Base-by-base conservation (phyloP, 2,888 invertebrate genomes). In the Matsumyia berberina region DNA sequence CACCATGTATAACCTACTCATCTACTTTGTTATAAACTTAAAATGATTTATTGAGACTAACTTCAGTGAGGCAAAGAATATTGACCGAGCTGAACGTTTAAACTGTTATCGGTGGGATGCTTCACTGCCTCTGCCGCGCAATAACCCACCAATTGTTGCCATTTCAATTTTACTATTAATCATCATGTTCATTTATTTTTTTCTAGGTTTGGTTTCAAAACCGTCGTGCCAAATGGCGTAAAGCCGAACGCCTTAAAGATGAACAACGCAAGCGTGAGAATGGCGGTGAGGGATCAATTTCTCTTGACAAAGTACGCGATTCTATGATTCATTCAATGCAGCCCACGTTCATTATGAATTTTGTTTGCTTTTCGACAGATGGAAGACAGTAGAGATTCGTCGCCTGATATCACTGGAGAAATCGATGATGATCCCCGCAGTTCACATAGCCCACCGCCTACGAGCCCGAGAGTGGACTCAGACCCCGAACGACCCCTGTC, bases 141-240 rank as follows among this genome's bases (percentile, higher is more conserved):
- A 55, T 12, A n/a, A n/a, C n/a, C n/a, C n/a, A n/a, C n/a, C n/a
- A n/a, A n/a, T n/a, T n/a, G n/a, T n/a, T n/a, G n/a, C n/a, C 33
- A 12, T 53, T 3, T 24, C 17, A 46, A n/a, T 12, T 19, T 35
- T 7, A 11, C 33, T 8, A 55, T 35, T 2, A 31, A 5, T 53
- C 7, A 24, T n/a, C n/a, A n/a, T n/a, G n/a, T n/a, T n/a, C n/a
- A 39, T 53, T 42, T 7, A 24, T 69, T 79, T 11, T 55, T 35
- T 87, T 87, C 9, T 92, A 97, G 97, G 97, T 97, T 35, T 97
- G 97, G 97, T 97, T 97, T 91, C 97, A 97, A 94, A 97, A 97
- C 90, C 94, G 97, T 49, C 93, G 97, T 77, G 97, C 97, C 44
- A 97, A 97, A 92, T 97, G 97, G 97, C 94, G 97, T 83, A 97